A percentile compares a stretch with the other conserved stretches of the same genome.
phyloP scores from a whole-genome alignment of 2,888 invertebrate genomes.

The Micoletzkya japonica region DNA sequence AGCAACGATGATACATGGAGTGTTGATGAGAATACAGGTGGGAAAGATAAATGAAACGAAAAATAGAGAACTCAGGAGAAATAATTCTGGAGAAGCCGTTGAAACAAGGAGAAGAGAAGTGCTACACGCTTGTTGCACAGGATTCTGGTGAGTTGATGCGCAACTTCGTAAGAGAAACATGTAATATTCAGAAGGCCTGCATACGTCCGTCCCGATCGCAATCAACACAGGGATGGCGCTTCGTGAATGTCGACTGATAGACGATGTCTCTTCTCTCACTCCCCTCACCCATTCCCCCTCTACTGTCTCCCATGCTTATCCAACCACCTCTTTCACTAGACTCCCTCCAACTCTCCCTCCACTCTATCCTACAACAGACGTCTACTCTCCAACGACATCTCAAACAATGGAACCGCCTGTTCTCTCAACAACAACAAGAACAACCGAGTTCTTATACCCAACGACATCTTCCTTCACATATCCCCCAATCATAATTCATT shows the following conservation, averaged over 20 bases:
- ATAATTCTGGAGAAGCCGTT: conserved; percentile 10
- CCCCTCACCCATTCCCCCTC: background rate
- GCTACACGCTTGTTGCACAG: conserved; percentile 10
- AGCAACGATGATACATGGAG: conserved; percentile 10
- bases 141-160: conserved; percentile 4
- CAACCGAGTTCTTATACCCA: too few relatives aligned
- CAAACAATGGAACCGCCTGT: background rate
- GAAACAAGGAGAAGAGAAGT: conserved; percentile 6
- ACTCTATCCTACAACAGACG: background rate
- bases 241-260: background rate
- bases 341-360: too few relatives aligned
- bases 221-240: conserved; percentile 23
- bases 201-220: conserved; percentile 2
- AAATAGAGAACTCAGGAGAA: too few relatives aligned
- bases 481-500: too few relatives aligned
- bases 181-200: conserved; percentile 7
- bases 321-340: background rate
- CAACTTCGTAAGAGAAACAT: background rate
- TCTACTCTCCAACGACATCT: background rate
- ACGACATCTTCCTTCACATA: too few relatives aligned
- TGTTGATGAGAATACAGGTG: conserved; percentile 9
- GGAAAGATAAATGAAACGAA: too few relatives aligned
- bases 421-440: background rate
- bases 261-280: background rate
- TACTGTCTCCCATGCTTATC: background rate